Evolutionary conservation across 1,140 invertebrate species (phyloP).

Genomic region (Pogonognathellus flavescens): DNA sequence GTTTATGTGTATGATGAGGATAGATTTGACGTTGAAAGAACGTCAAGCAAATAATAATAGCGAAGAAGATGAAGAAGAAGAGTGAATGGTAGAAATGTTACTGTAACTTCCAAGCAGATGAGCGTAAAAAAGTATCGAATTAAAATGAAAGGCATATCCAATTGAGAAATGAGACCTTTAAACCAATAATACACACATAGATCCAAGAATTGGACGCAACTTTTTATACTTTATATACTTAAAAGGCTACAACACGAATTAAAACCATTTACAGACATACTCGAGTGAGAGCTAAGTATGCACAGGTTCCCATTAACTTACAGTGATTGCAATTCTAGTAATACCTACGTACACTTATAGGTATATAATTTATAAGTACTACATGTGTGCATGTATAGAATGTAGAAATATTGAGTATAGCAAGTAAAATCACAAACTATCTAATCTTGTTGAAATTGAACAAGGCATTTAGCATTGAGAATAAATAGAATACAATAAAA

Average conservation of each 20-base stretch:
- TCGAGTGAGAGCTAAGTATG: neutral
- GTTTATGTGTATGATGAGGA: neutral
- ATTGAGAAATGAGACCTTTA: constrained; percentile 40
- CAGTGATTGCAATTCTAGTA: too few relatives aligned
- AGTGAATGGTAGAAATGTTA: constrained; percentile 15
- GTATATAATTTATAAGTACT: neutral
- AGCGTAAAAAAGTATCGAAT: constrained; percentile 40
- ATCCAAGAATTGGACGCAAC: neutral
- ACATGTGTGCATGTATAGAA: neutral
- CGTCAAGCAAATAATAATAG: neutral
- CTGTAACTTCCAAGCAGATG: constrained; percentile 14
- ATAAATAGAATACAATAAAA: constrained; percentile 47
- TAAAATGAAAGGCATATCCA: constrained; percentile 42
- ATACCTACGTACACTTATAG: neutral
- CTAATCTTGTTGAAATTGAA: constrained; percentile 43
- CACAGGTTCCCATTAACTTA: neutral
- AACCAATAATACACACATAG: constrained; percentile 2
- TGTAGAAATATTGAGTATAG: neutral
- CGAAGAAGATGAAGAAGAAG: neutral
- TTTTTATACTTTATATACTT: neutral
- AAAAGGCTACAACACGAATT: too few relatives aligned
- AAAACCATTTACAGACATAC: neutral
- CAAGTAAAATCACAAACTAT: constrained; percentile 6
- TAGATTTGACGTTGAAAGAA: neutral
- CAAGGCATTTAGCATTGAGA: constrained; percentile 48